Percentiles rank a stretch among this genome's conserved stretches.
Conservation (phyloP, 2,888 invertebrate genomes). For the Sinelater perroti region DNA sequence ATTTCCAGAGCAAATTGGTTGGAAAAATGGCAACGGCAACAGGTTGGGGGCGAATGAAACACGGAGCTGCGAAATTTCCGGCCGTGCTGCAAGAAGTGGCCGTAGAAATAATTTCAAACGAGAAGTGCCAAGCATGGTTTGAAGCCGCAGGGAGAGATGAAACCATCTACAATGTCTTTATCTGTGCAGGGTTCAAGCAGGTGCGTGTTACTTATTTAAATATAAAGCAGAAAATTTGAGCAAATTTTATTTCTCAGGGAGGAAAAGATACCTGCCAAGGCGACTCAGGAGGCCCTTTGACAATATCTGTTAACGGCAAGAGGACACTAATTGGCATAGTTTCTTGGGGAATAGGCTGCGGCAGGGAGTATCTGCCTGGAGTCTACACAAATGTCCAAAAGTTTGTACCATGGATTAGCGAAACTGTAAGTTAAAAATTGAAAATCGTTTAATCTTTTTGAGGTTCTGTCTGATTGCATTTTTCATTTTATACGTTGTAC, state of each 20-base stretch:
- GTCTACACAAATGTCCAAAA: neutral
- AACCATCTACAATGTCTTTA: neutral
- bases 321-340: neutral
- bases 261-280: neutral
- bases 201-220: neutral
- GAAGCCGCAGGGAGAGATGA: neutral
- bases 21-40: neutral
- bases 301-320: neutral
- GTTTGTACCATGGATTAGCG: slow-evolving; percentile 2
- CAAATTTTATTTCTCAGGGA: neutral
- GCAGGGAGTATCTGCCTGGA: neutral
- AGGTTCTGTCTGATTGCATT: too few species aligned
- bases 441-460: too few species aligned
- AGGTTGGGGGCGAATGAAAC: neutral
- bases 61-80: neutral
- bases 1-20: too few species aligned
- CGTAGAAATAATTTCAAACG: neutral
- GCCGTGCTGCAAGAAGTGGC: neutral
- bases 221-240: neutral
- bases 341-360: neutral
- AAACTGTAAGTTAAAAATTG: too few species aligned
- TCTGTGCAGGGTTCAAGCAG: neutral
- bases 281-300: neutral
- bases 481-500: too few species aligned
- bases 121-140: neutral